Evolutionary conservation across 2,888 invertebrate genomes (phyloP), one percentile per base, ranked within the genome.

Genomic region (Aricia artaxerxes): DNA sequence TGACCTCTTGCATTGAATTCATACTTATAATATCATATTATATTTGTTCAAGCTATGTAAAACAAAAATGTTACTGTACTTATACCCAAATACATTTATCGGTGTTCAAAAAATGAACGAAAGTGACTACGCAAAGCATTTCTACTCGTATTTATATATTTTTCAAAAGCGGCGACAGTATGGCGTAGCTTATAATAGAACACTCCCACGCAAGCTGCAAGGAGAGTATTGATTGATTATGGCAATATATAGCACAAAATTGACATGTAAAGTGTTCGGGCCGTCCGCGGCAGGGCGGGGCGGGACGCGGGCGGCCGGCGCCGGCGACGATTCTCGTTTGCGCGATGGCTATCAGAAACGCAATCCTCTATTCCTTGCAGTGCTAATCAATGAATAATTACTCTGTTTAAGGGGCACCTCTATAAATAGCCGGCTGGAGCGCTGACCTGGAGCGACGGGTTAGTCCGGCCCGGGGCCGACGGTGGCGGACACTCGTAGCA

Each of bases 361-460:
- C 93, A 93, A 94, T 93, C 92, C 93, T 89, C 92, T 93, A 94
- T 93, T 94, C 93, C 93, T 92, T 90, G 93, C 92, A 92, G 93
- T 92, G 92, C 94, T 94, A 94, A 94, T 94, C 94, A 94, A 94
- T 94, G 94, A 94, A 94, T 94, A 94, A 94, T 94, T 94, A 94
- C 93, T 94, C 94, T 94, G 94, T 94, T 94, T 94, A 94, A 94
- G 94, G 94, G 92, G 92, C 92, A 93, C 91, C 91, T 94, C 94
- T 94, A 94, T 94, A 94, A 94, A 94, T 94, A 94, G 93, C 92
- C 88, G 89, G 92, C 92, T 94, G 93, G 94, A 94, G 93, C 94
- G 94, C 93, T 94, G 94, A 94, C 94, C 94, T 92, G 94, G 92
- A 93, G 93, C 93, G 94, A 93, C 94, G 93, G 91, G 94, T 92